Evolutionary conservation across 2,888 invertebrate species (phyloP), one percentile per base, ranked within the genome.

Genomic region (Morpho achilles): DNA sequence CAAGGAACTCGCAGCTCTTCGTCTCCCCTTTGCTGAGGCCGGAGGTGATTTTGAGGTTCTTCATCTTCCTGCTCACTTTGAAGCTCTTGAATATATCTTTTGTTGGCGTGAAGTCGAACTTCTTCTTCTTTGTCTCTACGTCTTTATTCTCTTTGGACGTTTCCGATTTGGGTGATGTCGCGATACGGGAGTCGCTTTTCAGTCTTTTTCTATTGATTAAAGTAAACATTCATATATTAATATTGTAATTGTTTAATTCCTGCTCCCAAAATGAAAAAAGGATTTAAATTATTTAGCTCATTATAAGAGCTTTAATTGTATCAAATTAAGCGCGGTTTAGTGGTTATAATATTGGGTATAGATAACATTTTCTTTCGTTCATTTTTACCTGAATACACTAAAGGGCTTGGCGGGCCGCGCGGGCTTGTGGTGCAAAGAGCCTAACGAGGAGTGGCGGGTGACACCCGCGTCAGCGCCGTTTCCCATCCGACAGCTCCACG

Each of bases 31-130:
- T 87, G 39, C 72, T 60, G 1, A 87, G 74, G 7, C 67, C 69
- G 3, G 76, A 73, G 23, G 80, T 71, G 45, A 84, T 82, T 58
- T 88, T 89, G 0, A 84, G 66, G 54, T 80, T 81, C 58, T 86
- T 87, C 82, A 83, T 84, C 62, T 87, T 88, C 55, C 84, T 76
- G 52, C 83, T 82, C 47, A 69, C 87, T 62, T 84, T 84, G 75
- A 89, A 90, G 66, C 84, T 91, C 64, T 82, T 87, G 76, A 91
- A 89, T 43, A 91, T 84, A 65, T 90, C 87, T 0, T 84, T 75
- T 0, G 88, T 80, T 1, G 91, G 90, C 0, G 91, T 79, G 76
- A 91, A 87, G 74, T 91, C 91, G 72, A 91, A 91, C 49, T 82
- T 82, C 68, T 91, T 91, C 75, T 91, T 91, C 61, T 90, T 89